These are phyloP conservation scores for Myoxocephalus aenaeus DNA, from an alignment of 2,797 vertebrate species.

Conservation along the genomic window DNA sequence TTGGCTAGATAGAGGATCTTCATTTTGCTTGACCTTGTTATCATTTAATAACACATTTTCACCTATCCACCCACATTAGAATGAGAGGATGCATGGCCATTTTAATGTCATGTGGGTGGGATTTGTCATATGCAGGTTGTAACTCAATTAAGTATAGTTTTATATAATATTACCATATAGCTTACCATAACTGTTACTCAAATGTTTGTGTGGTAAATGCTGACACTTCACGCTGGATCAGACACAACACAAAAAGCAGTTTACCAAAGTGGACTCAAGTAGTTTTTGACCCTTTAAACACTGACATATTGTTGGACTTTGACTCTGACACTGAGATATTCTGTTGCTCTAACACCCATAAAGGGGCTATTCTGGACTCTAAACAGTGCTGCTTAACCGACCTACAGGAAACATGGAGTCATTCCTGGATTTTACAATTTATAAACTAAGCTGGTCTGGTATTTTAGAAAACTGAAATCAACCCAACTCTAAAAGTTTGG, in stretches of 20 bases:
- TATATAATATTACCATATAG: neutral
- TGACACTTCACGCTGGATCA: conserved; percentile 15
- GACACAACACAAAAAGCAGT: conserved; percentile 29
- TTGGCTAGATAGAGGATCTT: too few relatives aligned
- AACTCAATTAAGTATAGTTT: conserved; percentile 18
- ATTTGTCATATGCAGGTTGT: conserved; percentile 19
- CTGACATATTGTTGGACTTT: conserved; percentile 46
- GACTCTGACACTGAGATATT: conserved; percentile 39
- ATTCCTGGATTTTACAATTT: conserved; percentile 44
- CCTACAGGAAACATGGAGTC: conserved; percentile 29
- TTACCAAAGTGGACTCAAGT: conserved; percentile 44
- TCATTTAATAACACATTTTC: conserved; percentile 28
- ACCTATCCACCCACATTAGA: conserved; percentile 25
- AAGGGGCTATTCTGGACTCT: conserved; percentile 30
- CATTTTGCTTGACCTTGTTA: neutral
- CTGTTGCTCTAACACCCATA: conserved; percentile 30
- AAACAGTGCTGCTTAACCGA: conserved; percentile 12
- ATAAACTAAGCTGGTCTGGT: conserved; percentile 26
- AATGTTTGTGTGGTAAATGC: neutral
- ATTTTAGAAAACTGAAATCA: conserved; percentile 46
- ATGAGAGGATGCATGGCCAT: conserved; percentile 8
- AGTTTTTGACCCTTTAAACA: conserved; percentile 44
- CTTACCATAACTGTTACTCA: neutral
- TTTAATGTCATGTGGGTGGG: conserved; percentile 15
- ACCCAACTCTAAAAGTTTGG: conserved; percentile 21